Evolutionary conservation across 2,888 invertebrate species (phyloP).

Genomic region (Brenthis daphne): DNA sequence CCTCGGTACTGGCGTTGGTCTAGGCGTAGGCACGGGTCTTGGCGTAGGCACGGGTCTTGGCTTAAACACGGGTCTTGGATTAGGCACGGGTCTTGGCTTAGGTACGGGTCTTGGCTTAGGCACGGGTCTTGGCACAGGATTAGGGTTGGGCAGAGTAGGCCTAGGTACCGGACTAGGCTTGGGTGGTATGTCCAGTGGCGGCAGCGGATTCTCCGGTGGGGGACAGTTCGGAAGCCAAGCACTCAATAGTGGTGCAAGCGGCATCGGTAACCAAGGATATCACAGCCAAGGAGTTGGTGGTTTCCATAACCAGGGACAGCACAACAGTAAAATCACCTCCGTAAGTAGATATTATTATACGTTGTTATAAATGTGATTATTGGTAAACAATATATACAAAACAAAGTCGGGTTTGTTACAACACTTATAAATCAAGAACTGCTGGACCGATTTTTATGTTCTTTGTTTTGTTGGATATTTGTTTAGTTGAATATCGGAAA

Average conservation of each 20-base stretch:
- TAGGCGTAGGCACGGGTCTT: neutral
- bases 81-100: neutral
- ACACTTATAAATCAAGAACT: too few relatives aligned
- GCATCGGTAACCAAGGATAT: constrained; percentile 34
- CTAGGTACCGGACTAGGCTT: constrained; percentile 10
- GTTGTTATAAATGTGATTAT: neutral
- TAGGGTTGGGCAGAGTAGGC: constrained; percentile 4
- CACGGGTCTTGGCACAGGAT: constrained; percentile 5
- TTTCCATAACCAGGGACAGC: constrained; percentile 34
- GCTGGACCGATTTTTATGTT: too few relatives aligned
- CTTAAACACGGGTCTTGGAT: neutral
- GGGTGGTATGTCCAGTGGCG: constrained; percentile 23
- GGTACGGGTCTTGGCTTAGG: constrained; percentile 3
- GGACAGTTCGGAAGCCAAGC: constrained; percentile 27
- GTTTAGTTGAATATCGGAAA: too few relatives aligned
- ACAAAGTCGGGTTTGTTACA: too few relatives aligned
- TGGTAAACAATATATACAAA: neutral
- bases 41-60: neutral
- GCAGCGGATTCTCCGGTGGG: constrained; percentile 22
- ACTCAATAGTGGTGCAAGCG: constrained; percentile 30
- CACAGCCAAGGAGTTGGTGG: constrained; percentile 32
- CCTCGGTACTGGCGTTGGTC: neutral
- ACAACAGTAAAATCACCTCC: constrained; percentile 38
- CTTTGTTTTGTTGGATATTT: too few relatives aligned
- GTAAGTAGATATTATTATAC: constrained; percentile 31